Conservation (phyloP, 2,797 vertebrate species). For the Somateria mollissima region DNA sequence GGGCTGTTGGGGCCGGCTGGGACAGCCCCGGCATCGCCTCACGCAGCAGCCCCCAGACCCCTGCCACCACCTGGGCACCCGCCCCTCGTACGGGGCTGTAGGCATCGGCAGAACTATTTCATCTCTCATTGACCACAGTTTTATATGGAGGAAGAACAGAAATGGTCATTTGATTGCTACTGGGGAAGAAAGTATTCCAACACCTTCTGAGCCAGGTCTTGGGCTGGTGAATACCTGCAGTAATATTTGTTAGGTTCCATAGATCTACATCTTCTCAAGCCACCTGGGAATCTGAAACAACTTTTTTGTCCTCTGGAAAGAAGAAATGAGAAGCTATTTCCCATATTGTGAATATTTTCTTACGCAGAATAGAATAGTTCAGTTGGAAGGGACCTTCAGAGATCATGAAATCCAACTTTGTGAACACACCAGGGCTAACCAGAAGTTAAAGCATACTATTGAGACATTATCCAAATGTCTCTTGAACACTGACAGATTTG, state of each 20-base stretch:
- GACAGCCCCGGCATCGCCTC: neutral
- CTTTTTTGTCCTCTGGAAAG: neutral
- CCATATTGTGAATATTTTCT: neutral
- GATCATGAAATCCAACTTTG: neutral
- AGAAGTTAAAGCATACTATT: neutral
- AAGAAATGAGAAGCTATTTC: neutral
- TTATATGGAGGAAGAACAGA: neutral
- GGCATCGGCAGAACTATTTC: neutral
- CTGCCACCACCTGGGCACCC: rapidly evolving
- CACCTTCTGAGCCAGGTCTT: neutral
- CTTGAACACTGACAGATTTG: neutral
- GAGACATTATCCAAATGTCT: neutral
- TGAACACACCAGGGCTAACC: neutral
- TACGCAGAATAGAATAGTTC: neutral
- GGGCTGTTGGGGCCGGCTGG: rapidly evolving
- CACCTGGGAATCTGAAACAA: neutral
- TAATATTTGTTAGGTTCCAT: neutral
- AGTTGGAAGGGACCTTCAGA: neutral
- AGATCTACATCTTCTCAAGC: neutral
- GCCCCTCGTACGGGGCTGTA: neutral
- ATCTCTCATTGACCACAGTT: neutral
- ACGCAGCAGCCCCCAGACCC: rapidly evolving
- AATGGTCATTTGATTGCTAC: neutral
- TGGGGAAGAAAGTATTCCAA: neutral
- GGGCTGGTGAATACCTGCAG: neutral